Conservation (phyloP, 2,888 invertebrate species). For the Hylaea fasciaria region DNA sequence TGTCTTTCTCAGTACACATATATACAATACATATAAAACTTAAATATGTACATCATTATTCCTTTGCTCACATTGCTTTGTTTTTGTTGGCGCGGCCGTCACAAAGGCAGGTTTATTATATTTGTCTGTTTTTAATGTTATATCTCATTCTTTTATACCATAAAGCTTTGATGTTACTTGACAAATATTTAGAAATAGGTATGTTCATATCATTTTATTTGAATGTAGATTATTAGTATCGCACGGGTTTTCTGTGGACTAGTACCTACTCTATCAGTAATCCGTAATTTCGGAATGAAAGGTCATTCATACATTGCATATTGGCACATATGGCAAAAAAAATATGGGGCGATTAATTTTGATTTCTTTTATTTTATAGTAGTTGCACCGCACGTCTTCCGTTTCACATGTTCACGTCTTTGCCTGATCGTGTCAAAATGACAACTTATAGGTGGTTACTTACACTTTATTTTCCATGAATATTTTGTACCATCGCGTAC, state of each 20-base stretch:
- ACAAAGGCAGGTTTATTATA: conserved; percentile 46
- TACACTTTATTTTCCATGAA: too few species aligned
- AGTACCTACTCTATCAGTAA: too few species aligned
- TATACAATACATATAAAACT: too few species aligned
- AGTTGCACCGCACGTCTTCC: too few species aligned
- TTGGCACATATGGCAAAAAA: too few species aligned
- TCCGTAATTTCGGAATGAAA: too few species aligned
- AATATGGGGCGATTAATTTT: too few species aligned
- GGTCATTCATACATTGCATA: too few species aligned
- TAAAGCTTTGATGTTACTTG: conserved; percentile 45
- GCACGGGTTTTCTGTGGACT: neutral
- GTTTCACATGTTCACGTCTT: too few species aligned
- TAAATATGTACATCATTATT: conserved; percentile 40
- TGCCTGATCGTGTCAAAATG: too few species aligned
- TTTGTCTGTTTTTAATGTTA: conserved; percentile 45
- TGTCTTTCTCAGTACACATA: conserved; percentile 9
- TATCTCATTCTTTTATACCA: conserved; percentile 46
- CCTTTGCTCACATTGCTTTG: conserved; percentile 44
- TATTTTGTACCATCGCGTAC: conserved; percentile 15
- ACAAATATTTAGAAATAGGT: conserved; percentile 17
- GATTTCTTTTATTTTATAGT: too few species aligned
- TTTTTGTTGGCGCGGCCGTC: conserved; percentile 46
- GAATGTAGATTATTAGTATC: conserved; percentile 20
- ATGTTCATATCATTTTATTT: conserved; percentile 18
- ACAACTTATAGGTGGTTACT: too few species aligned